A percentile compares a stretch with the other conserved stretches of the same genome.
phyloP scores from a whole-genome alignment of 2,113 vertebrate species.

The Monarcha castaneiventris region DNA sequence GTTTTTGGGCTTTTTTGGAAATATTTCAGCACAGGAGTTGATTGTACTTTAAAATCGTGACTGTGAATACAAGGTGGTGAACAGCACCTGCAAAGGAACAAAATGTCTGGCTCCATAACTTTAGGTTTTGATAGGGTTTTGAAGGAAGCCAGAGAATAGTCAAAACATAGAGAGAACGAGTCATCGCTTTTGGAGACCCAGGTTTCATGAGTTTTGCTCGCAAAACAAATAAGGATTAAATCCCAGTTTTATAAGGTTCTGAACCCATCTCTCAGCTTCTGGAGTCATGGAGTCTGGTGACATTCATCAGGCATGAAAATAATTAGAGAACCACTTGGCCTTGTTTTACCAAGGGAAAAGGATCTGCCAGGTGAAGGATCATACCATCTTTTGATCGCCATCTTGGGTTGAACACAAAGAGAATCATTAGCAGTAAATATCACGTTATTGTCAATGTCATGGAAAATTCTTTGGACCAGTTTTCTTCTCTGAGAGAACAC shows the following conservation, averaged over 20 bases:
- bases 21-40: neutral
- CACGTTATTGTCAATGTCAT: rapidly evolving
- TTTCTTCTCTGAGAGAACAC: neutral
- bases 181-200: neutral
- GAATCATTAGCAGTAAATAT: neutral
- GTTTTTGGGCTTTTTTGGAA: neutral
- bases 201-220: neutral
- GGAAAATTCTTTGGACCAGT: neutral
- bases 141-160: neutral
- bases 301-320: neutral
- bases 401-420: neutral
- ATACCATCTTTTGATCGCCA: neutral
- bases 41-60: neutral
- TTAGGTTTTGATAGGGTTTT: neutral
- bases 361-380: neutral
- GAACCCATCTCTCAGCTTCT: neutral
- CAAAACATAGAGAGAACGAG: neutral
- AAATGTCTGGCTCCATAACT: neutral
- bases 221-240: neutral
- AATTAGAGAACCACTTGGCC: neutral
- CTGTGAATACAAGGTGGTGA: neutral
- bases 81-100: neutral
- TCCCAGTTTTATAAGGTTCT: neutral
- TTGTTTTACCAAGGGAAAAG: neutral
- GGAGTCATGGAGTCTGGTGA: neutral